Base-by-base conservation (phyloP, 2,888 invertebrate genomes). In the Acronicta psi region DNA sequence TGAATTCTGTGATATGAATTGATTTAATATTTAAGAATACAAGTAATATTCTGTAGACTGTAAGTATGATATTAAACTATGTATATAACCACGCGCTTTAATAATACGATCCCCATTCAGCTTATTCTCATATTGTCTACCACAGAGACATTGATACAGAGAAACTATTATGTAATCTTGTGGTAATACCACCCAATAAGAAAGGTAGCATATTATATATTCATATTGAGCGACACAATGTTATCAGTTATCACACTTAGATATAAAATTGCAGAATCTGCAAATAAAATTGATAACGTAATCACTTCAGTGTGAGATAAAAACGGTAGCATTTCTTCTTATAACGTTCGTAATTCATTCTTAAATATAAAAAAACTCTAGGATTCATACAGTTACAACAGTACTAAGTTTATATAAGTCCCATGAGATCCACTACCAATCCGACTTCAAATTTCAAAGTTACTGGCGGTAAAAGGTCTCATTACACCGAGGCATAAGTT, bases 401-500 rank as follows among this genome's bases (percentile, higher is more conserved):
- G 25, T 10, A 29, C 0, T 29, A 29, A n/a, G 25, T 25, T 25
- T 10, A 25, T 25, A 25, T 7, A 7, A 25, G 29, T 29, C 11
- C 29, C 29, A 4, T 29, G 29, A 29, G 29, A 11, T 29, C 11
- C 29, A 11, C 29, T 29, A 29, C 11, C 29, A 29, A 29, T 29
- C 29, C 3, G 25, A 25, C 25, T 25, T 25, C 5, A 25, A 9
- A 29, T 11, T 29, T 29, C 29, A 29, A 29, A 29, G 29, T 23
- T 37, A 25, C 16, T 47, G 10, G 38, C 37, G 25, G 29, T n/a
- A 2, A 29, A 25, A 34, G 44, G 31, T 49, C 0, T 49, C 68
- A 20, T 59, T 59, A 54, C 68, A 60, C 25, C 67, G 67, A 60
- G 68, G 55, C 6, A 13, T 54, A 44, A 41, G 36, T 42, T 60